A percentile compares a stretch with the other conserved stretches of the same genome.
phyloP scores from a whole-genome alignment of 1,140 invertebrate genomes.

The Bombyx mandarina region DNA sequence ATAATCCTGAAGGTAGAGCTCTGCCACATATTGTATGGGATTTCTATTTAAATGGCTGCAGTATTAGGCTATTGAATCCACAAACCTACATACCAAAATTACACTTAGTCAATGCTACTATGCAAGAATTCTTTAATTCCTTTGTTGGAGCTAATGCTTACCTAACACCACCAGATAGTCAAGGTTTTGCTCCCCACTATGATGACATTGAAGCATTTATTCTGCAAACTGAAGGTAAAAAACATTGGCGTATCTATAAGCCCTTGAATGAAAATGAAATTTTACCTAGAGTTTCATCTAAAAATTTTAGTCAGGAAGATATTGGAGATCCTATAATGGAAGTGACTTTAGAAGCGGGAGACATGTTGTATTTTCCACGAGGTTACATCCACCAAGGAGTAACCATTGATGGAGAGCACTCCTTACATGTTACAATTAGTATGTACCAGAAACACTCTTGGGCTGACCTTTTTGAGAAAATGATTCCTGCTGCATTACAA shows the following conservation, averaged over 20 bases:
- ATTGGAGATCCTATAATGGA: slow-evolving; percentile 88
- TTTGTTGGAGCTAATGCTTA: slow-evolving; percentile 96
- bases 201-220: slow-evolving; percentile 99
- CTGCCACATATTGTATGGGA: slow-evolving; percentile 90
- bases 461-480: slow-evolving; percentile 88
- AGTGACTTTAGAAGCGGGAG: slow-evolving; percentile 85
- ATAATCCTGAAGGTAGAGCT: slow-evolving; percentile 85
- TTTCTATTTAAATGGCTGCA: slow-evolving; percentile 91
- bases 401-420: slow-evolving; percentile 83
- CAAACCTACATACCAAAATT: slow-evolving; percentile 83
- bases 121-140: slow-evolving; percentile 95
- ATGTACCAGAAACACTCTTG: slow-evolving; percentile 93
- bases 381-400: slow-evolving; percentile 94
- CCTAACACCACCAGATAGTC: slow-evolving; percentile 93
- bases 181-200: slow-evolving; percentile 98
- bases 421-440: slow-evolving; percentile 93
- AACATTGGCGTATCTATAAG: slow-evolving; percentile 93
- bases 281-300: slow-evolving; percentile 86
- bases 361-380: slow-evolving; percentile 92
- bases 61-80: slow-evolving; percentile 93
- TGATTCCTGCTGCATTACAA: slow-evolving; percentile 84
- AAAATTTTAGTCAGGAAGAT: slow-evolving; percentile 85
- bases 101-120: slow-evolving; percentile 76
- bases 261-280: slow-evolving; percentile 78
- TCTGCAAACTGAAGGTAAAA: slow-evolving; percentile 95